Percentiles rank a stretch among this genome's conserved stretches.
Evolutionary conservation across 1,140 invertebrate species (phyloP).

Genomic region (Brachionus sp.): DNA sequence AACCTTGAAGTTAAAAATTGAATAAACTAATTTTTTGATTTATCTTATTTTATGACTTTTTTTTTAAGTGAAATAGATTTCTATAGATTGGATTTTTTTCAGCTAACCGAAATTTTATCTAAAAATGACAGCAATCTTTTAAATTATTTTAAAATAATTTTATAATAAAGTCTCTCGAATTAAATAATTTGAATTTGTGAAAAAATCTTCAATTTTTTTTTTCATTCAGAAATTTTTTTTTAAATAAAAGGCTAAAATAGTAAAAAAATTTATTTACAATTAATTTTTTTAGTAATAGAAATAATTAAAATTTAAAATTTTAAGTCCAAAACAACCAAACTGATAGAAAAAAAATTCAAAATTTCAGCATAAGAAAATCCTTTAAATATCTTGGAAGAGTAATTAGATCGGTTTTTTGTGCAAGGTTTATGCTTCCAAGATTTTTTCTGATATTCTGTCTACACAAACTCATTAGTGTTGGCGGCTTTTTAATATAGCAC

Average conservation of each 20-base stretch:
- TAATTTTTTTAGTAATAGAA: background rate
- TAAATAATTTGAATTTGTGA: too few relatives aligned
- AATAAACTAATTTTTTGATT: too few relatives aligned
- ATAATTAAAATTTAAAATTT: background rate
- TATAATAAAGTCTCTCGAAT: too few relatives aligned
- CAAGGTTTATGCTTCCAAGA: background rate
- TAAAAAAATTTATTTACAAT: background rate
- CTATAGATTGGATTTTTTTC: too few relatives aligned
- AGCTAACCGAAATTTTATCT: too few relatives aligned
- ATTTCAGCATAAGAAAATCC: constrained; percentile 34
- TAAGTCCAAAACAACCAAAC: background rate
- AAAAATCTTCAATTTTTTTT: too few relatives aligned
- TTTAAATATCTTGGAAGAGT: constrained; percentile 6
- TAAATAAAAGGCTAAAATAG: background rate
- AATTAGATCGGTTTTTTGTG: background rate
- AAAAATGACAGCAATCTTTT: too few relatives aligned
- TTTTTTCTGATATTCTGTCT: background rate
- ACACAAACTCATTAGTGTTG: constrained; percentile 3
- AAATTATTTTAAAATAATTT: too few relatives aligned
- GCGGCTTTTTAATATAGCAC: background rate
- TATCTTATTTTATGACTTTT: too few relatives aligned
- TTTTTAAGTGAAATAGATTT: too few relatives aligned
- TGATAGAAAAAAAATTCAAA: background rate
- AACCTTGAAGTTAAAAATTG: too few relatives aligned
- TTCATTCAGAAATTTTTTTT: too few relatives aligned